Percentiles rank a stretch among this genome's conserved stretches.
Conservation (phyloP, 2,113 vertebrate species). For the Sinocyclocheilus rhinocerous region DNA sequence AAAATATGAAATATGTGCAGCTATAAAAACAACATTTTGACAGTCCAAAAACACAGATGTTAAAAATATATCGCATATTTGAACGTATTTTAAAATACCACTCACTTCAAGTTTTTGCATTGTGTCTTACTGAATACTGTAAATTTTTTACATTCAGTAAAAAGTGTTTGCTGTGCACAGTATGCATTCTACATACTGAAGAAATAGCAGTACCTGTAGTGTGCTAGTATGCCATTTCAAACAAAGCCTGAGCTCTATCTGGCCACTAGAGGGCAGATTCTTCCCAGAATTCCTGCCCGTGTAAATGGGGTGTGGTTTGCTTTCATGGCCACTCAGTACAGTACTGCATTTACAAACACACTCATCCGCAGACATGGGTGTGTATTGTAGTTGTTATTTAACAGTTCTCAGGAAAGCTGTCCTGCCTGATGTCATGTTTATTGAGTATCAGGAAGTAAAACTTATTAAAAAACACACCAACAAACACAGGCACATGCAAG, state of each 20-base stretch:
- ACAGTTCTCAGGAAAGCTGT: slow-evolving; percentile 54
- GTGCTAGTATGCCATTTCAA: neutral
- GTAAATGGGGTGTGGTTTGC: neutral
- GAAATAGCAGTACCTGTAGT: neutral
- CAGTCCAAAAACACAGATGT: neutral
- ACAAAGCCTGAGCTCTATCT: neutral
- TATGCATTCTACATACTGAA: neutral
- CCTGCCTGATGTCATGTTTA: slow-evolving; percentile 7
- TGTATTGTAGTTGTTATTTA: slow-evolving; percentile 47
- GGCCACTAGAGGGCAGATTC: neutral
- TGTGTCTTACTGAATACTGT: neutral
- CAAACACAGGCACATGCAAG: neutral
- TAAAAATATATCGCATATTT: neutral
- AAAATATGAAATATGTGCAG: too few relatives aligned
- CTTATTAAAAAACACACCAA: neutral
- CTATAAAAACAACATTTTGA: too few relatives aligned
- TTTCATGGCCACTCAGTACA: neutral
- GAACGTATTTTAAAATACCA: neutral
- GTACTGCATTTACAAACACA: neutral
- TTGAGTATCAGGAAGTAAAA: slow-evolving; percentile 11
- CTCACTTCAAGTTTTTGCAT: neutral
- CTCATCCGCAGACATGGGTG: neutral
- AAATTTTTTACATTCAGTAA: neutral
- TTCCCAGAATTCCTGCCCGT: neutral
- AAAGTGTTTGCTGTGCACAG: neutral